Evolutionary conservation across 2,797 vertebrate genomes (phyloP).

Genomic region (Rhyacichthys aspro): DNA sequence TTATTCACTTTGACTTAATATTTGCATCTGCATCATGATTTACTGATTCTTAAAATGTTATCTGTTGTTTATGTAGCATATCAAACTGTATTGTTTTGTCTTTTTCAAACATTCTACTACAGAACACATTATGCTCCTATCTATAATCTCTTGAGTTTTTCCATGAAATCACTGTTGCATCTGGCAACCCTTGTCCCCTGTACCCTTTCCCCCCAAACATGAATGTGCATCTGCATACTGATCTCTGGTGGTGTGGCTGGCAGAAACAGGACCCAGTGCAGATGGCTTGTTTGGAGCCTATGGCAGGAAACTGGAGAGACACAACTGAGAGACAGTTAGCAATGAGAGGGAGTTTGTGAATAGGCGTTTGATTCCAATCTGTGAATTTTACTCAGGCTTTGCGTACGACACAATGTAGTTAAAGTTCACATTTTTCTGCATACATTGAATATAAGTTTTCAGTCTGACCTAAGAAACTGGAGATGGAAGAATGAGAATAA

Average conservation of each 20-base stretch:
- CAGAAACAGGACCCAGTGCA: slow-evolving; percentile 53
- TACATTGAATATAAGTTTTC: not conserved
- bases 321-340: slow-evolving; percentile 44
- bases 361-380: slow-evolving; percentile 13
- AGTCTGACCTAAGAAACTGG: not conserved
- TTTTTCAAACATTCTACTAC: not conserved
- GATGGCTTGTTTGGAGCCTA: slow-evolving; percentile 66
- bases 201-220: not conserved
- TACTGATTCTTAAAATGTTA: no score
- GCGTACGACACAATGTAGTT: not conserved
- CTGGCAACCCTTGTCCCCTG: slow-evolving; percentile 20
- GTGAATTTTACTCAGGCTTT: slow-evolving; percentile 1
- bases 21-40: no score
- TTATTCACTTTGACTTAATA: slow-evolving; percentile 21
- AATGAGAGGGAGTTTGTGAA: slow-evolving; percentile 15
- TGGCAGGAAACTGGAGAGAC: slow-evolving; percentile 55
- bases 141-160: slow-evolving; percentile 14
- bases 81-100: not conserved
- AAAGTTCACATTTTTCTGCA: not conserved
- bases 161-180: slow-evolving; percentile 27
- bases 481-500: no score
- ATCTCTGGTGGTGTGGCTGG: slow-evolving; percentile 53
- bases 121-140: slow-evolving; percentile 1
- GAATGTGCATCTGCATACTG: slow-evolving; percentile 3
- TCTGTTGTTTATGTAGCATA: not conserved